Evolutionary conservation across 2,797 vertebrate genomes (phyloP), one percentile per base, ranked within the genome.

Genomic region (Rhinogobio ventralis): DNA sequence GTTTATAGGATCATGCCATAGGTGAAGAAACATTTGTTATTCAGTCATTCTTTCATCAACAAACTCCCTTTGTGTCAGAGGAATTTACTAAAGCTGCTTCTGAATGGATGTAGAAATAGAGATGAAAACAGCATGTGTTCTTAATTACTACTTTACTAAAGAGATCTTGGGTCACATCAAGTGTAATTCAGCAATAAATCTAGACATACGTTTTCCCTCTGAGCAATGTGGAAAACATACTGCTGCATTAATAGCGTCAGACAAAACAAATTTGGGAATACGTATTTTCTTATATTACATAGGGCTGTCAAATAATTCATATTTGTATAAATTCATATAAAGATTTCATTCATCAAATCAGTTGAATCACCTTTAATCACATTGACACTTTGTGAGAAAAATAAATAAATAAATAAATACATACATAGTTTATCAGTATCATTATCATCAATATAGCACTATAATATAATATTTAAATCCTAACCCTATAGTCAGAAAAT

Each of bases 121-220:
- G 46, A 76, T 76, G 33, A 39, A 39, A 39, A 76, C 1, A 0
- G 28, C 49, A n/a, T 39, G 30, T 55, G 66, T 55, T 25, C 39
- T 60, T 45, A 39, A 14, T 55, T 39, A n/a, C 23, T 39, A 8
- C 49, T 53, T n/a, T 25, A 80, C 30, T 55, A 36, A 42, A 39
- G 23, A 69, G 30, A 71, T 81, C 15, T 53, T 55, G 30, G 46
- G 28, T 68, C 64, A n/a, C 46, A n/a, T 80, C 46, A 25, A 69
- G 49, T 81, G 46, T 55, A 69, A 69, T 69, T n/a, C 23, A 11
- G 23, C 14, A 55, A 69, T 81, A 20, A 1, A 28, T 25, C 49
- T 42, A 67, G 46, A 69, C 46, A 53, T 30, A 53, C 1, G 46
- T 53, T 68, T 68, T 51, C 62, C 14, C 62, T 79, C 45, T 9